A percentile compares a stretch with the other conserved stretches of the same genome.
Evolutionary conservation across 2,113 vertebrate genomes (phyloP).

Genomic region (Anhinga rufa): DNA sequence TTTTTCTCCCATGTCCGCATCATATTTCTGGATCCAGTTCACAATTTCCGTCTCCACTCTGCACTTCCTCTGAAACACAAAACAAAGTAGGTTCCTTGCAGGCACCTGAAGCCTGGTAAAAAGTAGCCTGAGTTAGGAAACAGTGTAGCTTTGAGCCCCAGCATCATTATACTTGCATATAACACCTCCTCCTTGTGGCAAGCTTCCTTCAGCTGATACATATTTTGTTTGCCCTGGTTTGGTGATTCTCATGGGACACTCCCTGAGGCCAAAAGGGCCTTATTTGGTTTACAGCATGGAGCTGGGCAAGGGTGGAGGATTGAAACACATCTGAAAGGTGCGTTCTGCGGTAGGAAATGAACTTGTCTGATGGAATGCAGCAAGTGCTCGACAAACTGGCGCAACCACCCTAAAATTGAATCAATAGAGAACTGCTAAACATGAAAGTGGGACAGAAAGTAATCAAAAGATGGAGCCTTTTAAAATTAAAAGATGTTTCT

Average conservation of each 20-base stretch:
- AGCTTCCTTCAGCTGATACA: neutral
- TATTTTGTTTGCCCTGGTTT: neutral
- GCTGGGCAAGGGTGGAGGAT: neutral
- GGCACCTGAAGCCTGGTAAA: neutral
- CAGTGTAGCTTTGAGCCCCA: neutral
- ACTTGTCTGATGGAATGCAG: neutral
- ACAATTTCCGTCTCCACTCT: slow-evolving; percentile 78
- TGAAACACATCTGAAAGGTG: neutral
- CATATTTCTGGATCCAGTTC: slow-evolving; percentile 83
- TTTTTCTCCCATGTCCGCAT: slow-evolving; percentile 77
- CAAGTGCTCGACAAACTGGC: neutral
- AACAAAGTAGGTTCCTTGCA: neutral
- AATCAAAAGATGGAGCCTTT: neutral
- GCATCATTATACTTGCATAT: neutral
- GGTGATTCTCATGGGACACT: neutral
- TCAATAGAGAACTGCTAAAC: neutral
- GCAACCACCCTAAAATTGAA: neutral
- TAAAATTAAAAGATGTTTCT: neutral
- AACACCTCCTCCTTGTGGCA: neutral
- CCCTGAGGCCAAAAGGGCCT: neutral
- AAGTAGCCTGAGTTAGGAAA: neutral
- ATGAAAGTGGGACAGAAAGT: neutral
- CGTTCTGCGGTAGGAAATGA: neutral
- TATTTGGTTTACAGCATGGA: neutral
- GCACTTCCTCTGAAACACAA: slow-evolving; percentile 77